These are phyloP conservation scores for Hydroisotoma schaefferi DNA, from an alignment of 2,888 invertebrate genomes.

Conservation along the genomic window DNA sequence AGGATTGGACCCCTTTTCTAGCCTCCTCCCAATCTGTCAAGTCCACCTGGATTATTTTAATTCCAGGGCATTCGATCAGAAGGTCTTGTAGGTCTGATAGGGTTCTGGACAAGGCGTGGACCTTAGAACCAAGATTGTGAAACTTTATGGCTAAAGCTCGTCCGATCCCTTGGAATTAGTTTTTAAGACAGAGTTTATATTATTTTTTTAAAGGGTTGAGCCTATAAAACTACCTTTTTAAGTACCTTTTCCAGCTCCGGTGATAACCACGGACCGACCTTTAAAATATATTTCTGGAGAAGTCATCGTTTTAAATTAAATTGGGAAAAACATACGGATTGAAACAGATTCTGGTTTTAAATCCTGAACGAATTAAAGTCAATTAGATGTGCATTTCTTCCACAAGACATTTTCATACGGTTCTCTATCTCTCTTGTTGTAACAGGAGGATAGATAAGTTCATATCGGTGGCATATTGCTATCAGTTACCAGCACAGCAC, in stretches of 20 bases:
- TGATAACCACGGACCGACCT: slow-evolving; percentile 54
- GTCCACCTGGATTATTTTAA: slow-evolving; percentile 52
- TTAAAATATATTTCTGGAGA: slow-evolving; percentile 49
- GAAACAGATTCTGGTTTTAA: too few relatives aligned
- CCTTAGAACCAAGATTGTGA: slow-evolving; percentile 50
- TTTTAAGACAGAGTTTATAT: neutral
- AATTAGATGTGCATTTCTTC: too few relatives aligned
- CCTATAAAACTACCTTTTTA: neutral
- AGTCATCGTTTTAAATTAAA: too few relatives aligned
- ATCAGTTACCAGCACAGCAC: too few relatives aligned
- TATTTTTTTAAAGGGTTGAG: neutral
- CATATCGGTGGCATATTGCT: too few relatives aligned
- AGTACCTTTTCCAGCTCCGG: slow-evolving; percentile 55
- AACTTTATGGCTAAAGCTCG: slow-evolving; percentile 51
- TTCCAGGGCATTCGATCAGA: slow-evolving; percentile 46
- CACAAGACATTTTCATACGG: too few relatives aligned
- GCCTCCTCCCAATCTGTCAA: slow-evolving; percentile 54
- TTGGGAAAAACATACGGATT: too few relatives aligned
- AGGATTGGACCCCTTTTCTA: slow-evolving; percentile 50
- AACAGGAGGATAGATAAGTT: too few relatives aligned
- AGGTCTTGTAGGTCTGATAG: slow-evolving; percentile 51
- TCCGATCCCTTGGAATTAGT: slow-evolving; percentile 51
- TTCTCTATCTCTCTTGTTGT: too few relatives aligned
- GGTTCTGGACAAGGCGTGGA: slow-evolving; percentile 52
- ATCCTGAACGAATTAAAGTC: too few relatives aligned